A percentile compares a stretch with the other conserved stretches of the same genome.
Conservation (phyloP, 1,140 invertebrate genomes). For the Caenorhabditis inopinata region DNA sequence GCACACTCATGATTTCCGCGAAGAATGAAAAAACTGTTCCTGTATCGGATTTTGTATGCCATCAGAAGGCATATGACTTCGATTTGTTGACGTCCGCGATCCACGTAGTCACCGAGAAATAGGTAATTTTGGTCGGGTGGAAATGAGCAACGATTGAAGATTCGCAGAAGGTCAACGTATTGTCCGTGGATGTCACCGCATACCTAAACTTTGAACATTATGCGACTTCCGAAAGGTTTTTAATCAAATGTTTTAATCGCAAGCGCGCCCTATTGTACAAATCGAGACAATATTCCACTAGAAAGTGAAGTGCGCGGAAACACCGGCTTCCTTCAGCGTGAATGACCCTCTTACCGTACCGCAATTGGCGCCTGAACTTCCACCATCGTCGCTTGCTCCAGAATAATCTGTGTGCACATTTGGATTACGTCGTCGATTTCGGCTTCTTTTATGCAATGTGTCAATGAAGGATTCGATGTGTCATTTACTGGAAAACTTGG, state of each 20-base stretch:
- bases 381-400: slow-evolving; percentile 28
- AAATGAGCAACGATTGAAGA: slow-evolving; percentile 66
- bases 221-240: not conserved
- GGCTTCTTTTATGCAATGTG: slow-evolving; percentile 9
- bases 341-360: not conserved
- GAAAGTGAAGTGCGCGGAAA: not conserved
- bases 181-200: slow-evolving; percentile 53
- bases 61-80: slow-evolving; percentile 71
- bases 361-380: slow-evolving; percentile 19
- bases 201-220: slow-evolving; percentile 69
- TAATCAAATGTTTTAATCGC: too few relatives aligned
- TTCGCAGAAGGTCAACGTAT: slow-evolving; percentile 50
- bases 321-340: too few relatives aligned
- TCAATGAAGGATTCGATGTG: slow-evolving; percentile 11
- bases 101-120: slow-evolving; percentile 50
- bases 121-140: slow-evolving; percentile 43
- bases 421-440: slow-evolving; percentile 16
- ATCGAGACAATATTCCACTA: not conserved
- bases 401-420: not conserved
- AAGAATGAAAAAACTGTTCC: slow-evolving; percentile 72
- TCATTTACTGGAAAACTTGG: slow-evolving; percentile 41
- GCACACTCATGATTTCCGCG: slow-evolving; percentile 66
- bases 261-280: too few relatives aligned
- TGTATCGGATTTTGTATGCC: slow-evolving; percentile 71
- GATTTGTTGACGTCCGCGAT: slow-evolving; percentile 43